Evolutionary conservation across 1,140 invertebrate species (phyloP).

Genomic region (Diuraphis noxia): DNA sequence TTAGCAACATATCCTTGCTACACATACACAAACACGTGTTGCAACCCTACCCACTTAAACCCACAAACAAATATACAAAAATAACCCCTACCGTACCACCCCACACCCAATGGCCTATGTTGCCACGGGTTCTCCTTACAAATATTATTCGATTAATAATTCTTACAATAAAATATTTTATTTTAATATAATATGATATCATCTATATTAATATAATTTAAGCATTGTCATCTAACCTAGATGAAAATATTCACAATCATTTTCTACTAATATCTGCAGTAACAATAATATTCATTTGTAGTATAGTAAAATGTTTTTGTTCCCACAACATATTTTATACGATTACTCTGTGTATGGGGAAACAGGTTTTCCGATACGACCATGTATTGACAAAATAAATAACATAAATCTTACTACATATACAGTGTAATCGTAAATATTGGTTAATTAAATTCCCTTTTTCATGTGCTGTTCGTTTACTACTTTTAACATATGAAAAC

Average conservation of each 20-base stretch:
- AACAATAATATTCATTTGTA: background rate
- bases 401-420: background rate
- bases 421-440: constrained; percentile 13
- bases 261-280: background rate
- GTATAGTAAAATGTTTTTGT: background rate
- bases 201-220: too few species aligned
- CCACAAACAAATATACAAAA: too few species aligned
- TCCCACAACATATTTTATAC: background rate
- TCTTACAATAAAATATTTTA: too few species aligned
- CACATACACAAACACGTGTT: too few species aligned
- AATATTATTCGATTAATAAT: too few species aligned
- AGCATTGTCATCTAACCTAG: background rate
- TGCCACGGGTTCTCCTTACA: too few species aligned
- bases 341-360: background rate
- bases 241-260: background rate
- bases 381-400: background rate
- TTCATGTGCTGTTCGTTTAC: background rate
- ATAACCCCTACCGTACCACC: too few species aligned
- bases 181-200: too few species aligned
- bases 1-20: too few species aligned
- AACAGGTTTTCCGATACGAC: background rate
- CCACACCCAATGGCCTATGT: too few species aligned
- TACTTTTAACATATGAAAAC: constrained; percentile 8
- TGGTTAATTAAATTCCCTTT: constrained; percentile 18
- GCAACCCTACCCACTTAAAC: too few species aligned